Conservation (phyloP, 2,888 invertebrate species). For the Mythimna vitellina region DNA sequence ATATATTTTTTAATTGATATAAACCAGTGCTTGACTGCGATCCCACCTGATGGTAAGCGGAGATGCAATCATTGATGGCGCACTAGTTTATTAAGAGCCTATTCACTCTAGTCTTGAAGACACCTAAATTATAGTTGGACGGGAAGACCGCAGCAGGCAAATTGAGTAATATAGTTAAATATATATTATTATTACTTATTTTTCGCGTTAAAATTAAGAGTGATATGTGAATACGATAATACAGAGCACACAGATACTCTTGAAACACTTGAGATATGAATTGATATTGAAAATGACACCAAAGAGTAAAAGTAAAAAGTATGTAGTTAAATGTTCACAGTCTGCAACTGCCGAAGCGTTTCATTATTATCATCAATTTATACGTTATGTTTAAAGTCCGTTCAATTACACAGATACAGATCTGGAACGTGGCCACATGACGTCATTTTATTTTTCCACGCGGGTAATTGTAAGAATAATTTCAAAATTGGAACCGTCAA, state of each 20-base stretch:
- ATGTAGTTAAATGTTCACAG: slow-evolving; percentile 9
- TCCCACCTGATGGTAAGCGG: no score
- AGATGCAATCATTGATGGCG: no score
- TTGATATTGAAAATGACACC: slow-evolving; percentile 7
- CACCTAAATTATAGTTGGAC: no score
- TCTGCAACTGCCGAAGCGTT: neutral
- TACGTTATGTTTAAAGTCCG: slow-evolving; percentile 31
- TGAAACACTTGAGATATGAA: slow-evolving; percentile 16
- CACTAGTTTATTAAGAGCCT: no score
- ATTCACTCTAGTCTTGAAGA: no score
- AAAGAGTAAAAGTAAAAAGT: slow-evolving; percentile 6
- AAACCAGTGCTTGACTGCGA: no score
- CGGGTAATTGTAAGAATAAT: slow-evolving; percentile 45
- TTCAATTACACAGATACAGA: slow-evolving; percentile 26
- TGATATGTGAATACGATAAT: slow-evolving; percentile 13
- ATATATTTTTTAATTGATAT: no score
- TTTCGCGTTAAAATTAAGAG: slow-evolving; percentile 15
- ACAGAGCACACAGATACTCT: neutral
- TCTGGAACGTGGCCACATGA: slow-evolving; percentile 46
- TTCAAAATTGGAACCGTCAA: slow-evolving; percentile 51
- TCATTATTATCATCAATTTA: slow-evolving; percentile 14
- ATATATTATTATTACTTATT: no score
- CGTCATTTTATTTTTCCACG: slow-evolving; percentile 39
- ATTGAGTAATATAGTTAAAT: no score
- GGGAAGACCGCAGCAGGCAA: no score